These are phyloP conservation scores for Drosophila lacteicornis DNA, from an alignment of 1,140 invertebrate genomes.

Conservation along the genomic window DNA sequence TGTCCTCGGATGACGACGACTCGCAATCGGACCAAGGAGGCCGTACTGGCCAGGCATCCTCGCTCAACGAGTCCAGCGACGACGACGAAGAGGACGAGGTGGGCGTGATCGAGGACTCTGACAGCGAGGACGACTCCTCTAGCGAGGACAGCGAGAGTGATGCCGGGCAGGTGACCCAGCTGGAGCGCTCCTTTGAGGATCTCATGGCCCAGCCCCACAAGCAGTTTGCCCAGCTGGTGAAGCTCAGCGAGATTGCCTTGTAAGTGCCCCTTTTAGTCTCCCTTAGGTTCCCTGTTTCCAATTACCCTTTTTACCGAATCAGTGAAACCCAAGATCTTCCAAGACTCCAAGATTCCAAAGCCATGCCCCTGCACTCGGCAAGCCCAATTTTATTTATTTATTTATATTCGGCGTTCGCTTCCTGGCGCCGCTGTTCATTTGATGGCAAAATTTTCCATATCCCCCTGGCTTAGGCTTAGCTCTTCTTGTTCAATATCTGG, in stretches of 20 bases:
- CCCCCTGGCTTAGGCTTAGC: too few species aligned
- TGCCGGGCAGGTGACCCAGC: too few species aligned
- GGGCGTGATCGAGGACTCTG: background rate
- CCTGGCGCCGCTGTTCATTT: background rate
- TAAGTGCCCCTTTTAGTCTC: background rate
- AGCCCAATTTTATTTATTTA: background rate
- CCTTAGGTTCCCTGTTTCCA: too few species aligned
- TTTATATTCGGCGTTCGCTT: background rate
- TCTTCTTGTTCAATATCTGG: background rate
- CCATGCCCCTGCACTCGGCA: too few species aligned
- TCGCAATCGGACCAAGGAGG: background rate
- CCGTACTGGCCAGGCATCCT: too few species aligned
- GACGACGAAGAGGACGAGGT: background rate
- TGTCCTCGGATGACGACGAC: constrained; percentile 4
- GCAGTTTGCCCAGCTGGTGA: background rate
- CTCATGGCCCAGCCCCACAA: background rate
- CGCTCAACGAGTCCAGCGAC: background rate
- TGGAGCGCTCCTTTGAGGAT: background rate
- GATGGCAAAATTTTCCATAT: background rate
- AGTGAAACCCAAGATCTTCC: background rate
- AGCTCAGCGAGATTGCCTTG: constrained; percentile 8
- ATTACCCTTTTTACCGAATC: too few species aligned
- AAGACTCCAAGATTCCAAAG: too few species aligned
- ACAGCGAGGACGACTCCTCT: background rate
- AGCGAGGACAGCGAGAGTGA: background rate